A percentile compares a stretch with the other conserved stretches of the same genome.
Evolutionary conservation across 2,888 invertebrate genomes (phyloP).

Genomic region (Hydriomena furcata): DNA sequence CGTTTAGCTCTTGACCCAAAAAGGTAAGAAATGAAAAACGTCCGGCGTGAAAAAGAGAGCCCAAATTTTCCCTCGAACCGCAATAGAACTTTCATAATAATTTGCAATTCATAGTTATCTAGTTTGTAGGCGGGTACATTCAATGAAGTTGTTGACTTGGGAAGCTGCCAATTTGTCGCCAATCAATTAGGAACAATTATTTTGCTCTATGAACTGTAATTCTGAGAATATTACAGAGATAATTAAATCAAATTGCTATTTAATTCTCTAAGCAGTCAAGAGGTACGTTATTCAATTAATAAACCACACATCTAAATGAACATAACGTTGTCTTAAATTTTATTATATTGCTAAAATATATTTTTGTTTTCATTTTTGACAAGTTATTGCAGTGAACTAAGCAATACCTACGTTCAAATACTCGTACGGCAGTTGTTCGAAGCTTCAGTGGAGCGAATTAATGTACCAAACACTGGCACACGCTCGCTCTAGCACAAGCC

Average conservation of each 20-base stretch:
- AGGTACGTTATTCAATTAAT: no score
- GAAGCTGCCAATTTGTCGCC: conserved; percentile 19
- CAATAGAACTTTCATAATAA: conserved; percentile 7
- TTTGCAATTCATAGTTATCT: conserved; percentile 18
- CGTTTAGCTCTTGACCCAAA: conserved; percentile 6
- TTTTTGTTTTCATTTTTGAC: no score
- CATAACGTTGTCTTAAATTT: no score
- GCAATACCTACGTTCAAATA: no score
- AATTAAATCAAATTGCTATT: no score
- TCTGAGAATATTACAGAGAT: background rate
- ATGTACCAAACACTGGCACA: conserved; percentile 1
- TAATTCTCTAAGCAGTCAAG: no score
- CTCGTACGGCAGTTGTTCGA: background rate
- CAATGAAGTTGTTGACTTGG: conserved; percentile 20
- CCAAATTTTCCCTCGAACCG: conserved; percentile 2
- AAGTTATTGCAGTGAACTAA: no score
- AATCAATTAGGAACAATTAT: conserved; percentile 18
- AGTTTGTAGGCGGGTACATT: conserved; percentile 9
- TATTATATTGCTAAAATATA: no score
- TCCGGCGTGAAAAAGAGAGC: background rate
- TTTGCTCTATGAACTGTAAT: background rate
- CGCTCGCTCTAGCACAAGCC: conserved; percentile 3
- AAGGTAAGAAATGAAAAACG: background rate
- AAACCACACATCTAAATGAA: no score
- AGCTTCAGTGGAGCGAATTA: conserved; percentile 6